phyloP scores from a whole-genome alignment of 2,113 vertebrate genomes.

The Isurus oxyrinchus region DNA sequence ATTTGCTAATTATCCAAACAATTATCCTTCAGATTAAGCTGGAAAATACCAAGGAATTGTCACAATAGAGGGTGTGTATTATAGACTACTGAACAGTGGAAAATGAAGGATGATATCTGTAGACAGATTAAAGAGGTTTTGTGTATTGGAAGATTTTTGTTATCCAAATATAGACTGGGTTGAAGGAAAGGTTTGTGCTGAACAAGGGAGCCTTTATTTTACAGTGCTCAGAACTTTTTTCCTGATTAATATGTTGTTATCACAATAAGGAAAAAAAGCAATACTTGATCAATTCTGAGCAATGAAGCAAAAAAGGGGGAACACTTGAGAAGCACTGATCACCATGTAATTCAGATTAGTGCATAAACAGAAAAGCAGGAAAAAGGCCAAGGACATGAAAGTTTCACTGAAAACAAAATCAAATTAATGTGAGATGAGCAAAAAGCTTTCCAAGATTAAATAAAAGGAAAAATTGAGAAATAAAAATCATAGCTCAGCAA shows the following conservation, averaged over 20 bases:
- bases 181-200: not conserved
- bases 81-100: not conserved
- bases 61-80: not conserved
- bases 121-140: not conserved
- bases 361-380: not conserved
- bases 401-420: not conserved
- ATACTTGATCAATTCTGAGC: not conserved
- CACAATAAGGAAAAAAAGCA: not conserved
- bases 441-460: not conserved
- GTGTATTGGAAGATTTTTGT: not conserved
- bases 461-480: not conserved
- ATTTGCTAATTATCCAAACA: not conserved
- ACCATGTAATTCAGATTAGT: not conserved
- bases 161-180: not conserved
- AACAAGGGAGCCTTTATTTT: not conserved
- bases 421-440: not conserved
- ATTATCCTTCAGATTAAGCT: not conserved
- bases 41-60: not conserved
- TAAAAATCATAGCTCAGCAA: not conserved
- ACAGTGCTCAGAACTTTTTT: not conserved
- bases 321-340: not conserved
- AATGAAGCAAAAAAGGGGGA: not conserved
- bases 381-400: not conserved
- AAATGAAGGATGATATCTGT: not conserved
- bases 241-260: not conserved